Evolutionary conservation across 2,113 vertebrate species (phyloP), one percentile per base, ranked within the genome.

Genomic region (Varanus komodoensis): DNA sequence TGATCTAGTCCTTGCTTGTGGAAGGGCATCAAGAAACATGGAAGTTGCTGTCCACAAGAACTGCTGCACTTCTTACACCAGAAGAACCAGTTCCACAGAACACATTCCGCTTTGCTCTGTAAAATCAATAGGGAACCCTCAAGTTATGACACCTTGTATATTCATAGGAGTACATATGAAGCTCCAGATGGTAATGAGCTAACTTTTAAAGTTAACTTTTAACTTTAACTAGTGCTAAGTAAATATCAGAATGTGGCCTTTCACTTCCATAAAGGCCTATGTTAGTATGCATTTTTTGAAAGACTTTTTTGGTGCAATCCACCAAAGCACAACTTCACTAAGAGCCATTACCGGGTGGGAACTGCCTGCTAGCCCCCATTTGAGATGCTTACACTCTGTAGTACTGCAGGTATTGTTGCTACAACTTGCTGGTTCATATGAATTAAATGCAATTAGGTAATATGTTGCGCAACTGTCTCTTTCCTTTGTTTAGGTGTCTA

Each of bases 401-500:
- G 3, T 19, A 11, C 48, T 67, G 34, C 68, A 82, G 19, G 5
- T n/a, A 54, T 6, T 34, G 6, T n/a, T 85, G 21, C 19, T 48
- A 85, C 48, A 73, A 21, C 48, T 25, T 79, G 14, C 23, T 34
- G 25, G 50, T n/a, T 48, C 50, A 50, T 48, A 34, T 23, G 14
- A 61, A 75, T 48, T 83, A 77, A 78, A 50, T 93, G 87, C 87
- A 96, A 87, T 61, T 84, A 88, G n/a, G 52, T 0, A 0, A 85
- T 67, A 83, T 78, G n/a, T 93, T 92, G 87, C 86, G 82, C 50
- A 93, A 94, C 87, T 95, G 86, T 93, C 17, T 14, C 83, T n/a
- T 82, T 19, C 89, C 61, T 64, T 92, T 84, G 68, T 92, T 77
- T 94, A 99, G 99, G 97, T 99, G 11, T 98, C 98, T 44, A 95